phyloP scores from a whole-genome alignment of 1,140 invertebrate species.

The Zaprionus gabonicus region DNA sequence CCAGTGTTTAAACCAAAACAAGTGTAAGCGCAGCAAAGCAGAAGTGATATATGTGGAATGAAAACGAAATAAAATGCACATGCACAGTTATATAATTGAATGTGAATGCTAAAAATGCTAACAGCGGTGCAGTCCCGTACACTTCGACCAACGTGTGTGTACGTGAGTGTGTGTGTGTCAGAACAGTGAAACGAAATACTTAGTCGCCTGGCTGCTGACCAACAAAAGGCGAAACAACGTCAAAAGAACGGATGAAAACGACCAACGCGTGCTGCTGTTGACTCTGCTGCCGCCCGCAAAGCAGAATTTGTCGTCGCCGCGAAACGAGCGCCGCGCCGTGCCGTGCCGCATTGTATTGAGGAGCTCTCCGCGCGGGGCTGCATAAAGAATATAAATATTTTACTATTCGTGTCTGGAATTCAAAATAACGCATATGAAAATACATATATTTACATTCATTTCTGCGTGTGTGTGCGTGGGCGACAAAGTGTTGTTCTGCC shows the following conservation, averaged over 20 bases:
- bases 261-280: conserved; percentile 63
- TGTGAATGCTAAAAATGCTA: conserved; percentile 33
- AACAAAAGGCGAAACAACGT: conserved; percentile 33
- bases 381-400: conserved; percentile 53
- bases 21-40: conserved; percentile 63
- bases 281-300: conserved; percentile 43
- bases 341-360: conserved; percentile 6
- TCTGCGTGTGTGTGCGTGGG: conserved; percentile 31
- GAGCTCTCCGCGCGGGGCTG: conserved; percentile 24
- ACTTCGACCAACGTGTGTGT: neutral
- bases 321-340: conserved; percentile 33
- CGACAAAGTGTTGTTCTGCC: conserved; percentile 26
- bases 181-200: conserved; percentile 44
- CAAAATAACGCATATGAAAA: conserved; percentile 58
- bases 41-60: conserved; percentile 41
- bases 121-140: conserved; percentile 4
- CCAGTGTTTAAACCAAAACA: conserved; percentile 53
- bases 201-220: conserved; percentile 34
- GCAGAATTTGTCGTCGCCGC: conserved; percentile 52
- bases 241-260: conserved; percentile 29
- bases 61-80: conserved; percentile 49
- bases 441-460: conserved; percentile 56
- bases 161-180: conserved; percentile 17
- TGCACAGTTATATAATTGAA: conserved; percentile 46
- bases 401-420: conserved; percentile 66